Base-by-base conservation (phyloP, 2,113 vertebrate species). In the Aptenodytes forsteri region DNA sequence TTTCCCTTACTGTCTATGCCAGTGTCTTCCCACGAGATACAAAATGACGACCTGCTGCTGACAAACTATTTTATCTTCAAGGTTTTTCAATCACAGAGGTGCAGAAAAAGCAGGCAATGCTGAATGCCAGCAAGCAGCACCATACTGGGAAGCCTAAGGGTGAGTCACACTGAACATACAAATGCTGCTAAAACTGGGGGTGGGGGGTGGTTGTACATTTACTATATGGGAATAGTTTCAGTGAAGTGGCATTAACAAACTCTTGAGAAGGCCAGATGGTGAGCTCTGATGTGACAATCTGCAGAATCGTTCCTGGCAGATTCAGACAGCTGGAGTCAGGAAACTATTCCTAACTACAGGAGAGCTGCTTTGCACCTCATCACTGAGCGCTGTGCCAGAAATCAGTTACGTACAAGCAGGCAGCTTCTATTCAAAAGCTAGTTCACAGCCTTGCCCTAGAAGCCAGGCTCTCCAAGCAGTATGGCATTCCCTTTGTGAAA, bases 31-130 rank as follows among this genome's bases (percentile, higher is more conserved):
- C 36, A 4, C 23, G 25, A 65, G 34, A 11, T 30, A 47, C 10
- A 34, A 44, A 72, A 4, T 15, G 9, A 20, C 11, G 19, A 65
- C 7, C 47, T 73, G 62, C 65, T 92, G 42, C 79, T 93, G 71
- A 89, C 58, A 52, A 50, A 26, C 36, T 67, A 2, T 82, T 90
- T 82, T 50, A 13, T 75, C 76, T 71, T 76, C 36, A 94, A 99
- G 99, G 99, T 47, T 99, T 99, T 91, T 98, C 99, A 69, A 99
- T 99, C 93, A 99, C 99, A 1, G 99, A 99, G 81, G 97, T 99
- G 88, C 99, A 99, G 96, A 99, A 99, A 97, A 99, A 99, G 95
- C 99, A 99, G 97, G 99, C 99, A 47, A 99, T 99, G 99, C 93
- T 99, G 93, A 99, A 99, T 10, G 99, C 99, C 90, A 99, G 98